Base-by-base conservation (phyloP, 2,797 vertebrate species). In the Nannoperca obscura region DNA sequence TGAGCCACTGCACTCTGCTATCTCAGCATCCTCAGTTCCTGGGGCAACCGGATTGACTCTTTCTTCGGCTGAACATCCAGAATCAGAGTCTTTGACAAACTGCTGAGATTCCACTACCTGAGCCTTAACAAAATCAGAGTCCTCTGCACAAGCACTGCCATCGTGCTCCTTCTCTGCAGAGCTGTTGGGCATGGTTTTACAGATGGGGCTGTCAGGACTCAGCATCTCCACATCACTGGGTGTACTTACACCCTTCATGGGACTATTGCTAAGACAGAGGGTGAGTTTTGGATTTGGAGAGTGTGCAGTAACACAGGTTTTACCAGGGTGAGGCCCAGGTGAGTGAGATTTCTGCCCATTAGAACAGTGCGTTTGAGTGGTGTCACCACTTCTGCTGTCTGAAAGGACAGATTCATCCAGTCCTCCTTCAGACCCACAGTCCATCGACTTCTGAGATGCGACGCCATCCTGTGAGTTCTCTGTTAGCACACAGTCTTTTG, bases 201-300 rank as follows among this genome's bases (percentile, higher is more conserved):
- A 55, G 1, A 74, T 9, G 6, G 94, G 89, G 80, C 92, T 95
- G 20, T 94, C 90, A 20, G 92, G 93, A 72, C 93, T 95, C 63
- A 90, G 62, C 94, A 95, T 95, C 76, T 94, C 93, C 32, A 92
- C 90, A 76, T 95, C 94, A 60, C 63, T 75, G 20, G 78, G 42
- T 3, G 58, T 78, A 54, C 24, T 74, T 6, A 49, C 63, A 78
- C 42, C 68, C 65, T 85, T 89, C 7, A 1, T 70, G 50, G 87
- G 80, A 90, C 85, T 91, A 36, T 4, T 34, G 52, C 71, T 89
- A 52, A 86, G 70, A 86, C 71, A 77, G 40, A 90, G 74, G 60
- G 22, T 84, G 60, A 84, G 86, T 55, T 83, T 85, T 30, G 88
- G 72, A 53, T 89, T 80, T 42, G 83, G 19, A 30, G 78, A 71